These are phyloP conservation scores for Clunio marinus DNA, from an alignment of 2,888 invertebrate genomes.

Conservation along the genomic window DNA sequence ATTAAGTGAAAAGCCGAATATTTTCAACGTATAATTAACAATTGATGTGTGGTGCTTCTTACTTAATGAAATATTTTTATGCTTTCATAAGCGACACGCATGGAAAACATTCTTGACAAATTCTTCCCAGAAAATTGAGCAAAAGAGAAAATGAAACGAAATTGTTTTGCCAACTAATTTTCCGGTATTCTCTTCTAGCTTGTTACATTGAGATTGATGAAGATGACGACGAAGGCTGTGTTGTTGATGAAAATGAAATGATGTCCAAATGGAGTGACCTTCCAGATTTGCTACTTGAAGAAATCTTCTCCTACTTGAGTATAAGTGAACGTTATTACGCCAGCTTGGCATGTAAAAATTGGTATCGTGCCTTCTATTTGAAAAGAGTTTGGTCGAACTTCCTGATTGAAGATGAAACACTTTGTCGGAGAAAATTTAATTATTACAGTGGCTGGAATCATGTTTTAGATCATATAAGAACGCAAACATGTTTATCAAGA, in stretches of 20 bases:
- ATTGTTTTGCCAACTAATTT: background rate
- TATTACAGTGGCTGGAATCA: slow-evolving; percentile 79
- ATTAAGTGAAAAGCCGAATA: background rate
- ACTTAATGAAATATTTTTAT: too few species aligned
- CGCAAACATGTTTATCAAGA: slow-evolving; percentile 64
- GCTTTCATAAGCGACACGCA: background rate
- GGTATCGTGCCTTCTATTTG: slow-evolving; percentile 67
- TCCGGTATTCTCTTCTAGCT: slow-evolving; percentile 45
- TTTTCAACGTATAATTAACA: background rate
- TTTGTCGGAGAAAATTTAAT: slow-evolving; percentile 71
- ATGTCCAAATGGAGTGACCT: slow-evolving; percentile 62
- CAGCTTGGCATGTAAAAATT: slow-evolving; percentile 51
- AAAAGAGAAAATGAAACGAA: background rate
- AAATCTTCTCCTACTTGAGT: slow-evolving; percentile 64
- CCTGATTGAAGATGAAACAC: slow-evolving; percentile 64
- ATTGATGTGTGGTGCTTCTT: slow-evolving; percentile 36
- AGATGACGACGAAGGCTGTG: slow-evolving; percentile 48
- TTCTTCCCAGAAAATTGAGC: background rate
- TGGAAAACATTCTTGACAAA: background rate
- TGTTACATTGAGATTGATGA: slow-evolving; percentile 53
- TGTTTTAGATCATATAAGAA: slow-evolving; percentile 68
- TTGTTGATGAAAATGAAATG: slow-evolving; percentile 48
- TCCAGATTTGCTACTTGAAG: slow-evolving; percentile 69
- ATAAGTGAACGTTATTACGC: slow-evolving; percentile 56
- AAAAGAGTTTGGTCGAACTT: slow-evolving; percentile 74